Evolutionary conservation across 2,797 vertebrate genomes (phyloP).

Genomic region (Pagetopsis macropterus): DNA sequence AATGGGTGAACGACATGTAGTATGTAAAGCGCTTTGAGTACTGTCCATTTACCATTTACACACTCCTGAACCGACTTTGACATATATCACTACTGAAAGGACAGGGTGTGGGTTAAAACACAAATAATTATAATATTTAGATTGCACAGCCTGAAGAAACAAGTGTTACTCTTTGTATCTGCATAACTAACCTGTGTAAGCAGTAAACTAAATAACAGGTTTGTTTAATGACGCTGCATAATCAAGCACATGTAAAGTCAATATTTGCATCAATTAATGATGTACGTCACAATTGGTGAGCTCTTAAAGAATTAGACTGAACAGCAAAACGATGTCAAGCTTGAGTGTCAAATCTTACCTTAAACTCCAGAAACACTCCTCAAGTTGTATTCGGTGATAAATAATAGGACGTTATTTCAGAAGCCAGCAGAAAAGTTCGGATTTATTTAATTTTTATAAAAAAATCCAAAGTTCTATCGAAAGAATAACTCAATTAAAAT

Average conservation of each 20-base stretch:
- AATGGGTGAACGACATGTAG: too few relatives aligned
- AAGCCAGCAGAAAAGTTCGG: slow-evolving; percentile 16
- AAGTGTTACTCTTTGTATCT: background rate
- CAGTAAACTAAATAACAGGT: background rate
- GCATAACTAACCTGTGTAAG: background rate
- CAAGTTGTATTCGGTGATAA: slow-evolving; percentile 17
- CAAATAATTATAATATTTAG: background rate
- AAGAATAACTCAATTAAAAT: background rate
- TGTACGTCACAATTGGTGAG: background rate
- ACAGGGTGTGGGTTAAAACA: background rate
- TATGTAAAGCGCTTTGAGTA: too few relatives aligned
- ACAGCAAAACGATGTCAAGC: background rate
- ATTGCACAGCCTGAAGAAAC: background rate
- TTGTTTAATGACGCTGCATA: slow-evolving; percentile 31
- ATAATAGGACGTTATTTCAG: background rate
- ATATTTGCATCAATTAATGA: slow-evolving; percentile 23
- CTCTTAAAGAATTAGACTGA: background rate
- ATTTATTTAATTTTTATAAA: background rate
- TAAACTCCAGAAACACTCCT: slow-evolving; percentile 26
- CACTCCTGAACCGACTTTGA: slow-evolving; percentile 27
- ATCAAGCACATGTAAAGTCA: slow-evolving; percentile 19
- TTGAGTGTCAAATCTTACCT: slow-evolving; percentile 56
- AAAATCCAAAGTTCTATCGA: background rate
- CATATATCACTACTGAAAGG: slow-evolving; percentile 15
- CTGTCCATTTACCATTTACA: background rate